A percentile compares a stretch with the other conserved stretches of the same genome.
phyloP scores from a whole-genome alignment of 2,797 vertebrate species.

The Anolis apletophallus region DNA sequence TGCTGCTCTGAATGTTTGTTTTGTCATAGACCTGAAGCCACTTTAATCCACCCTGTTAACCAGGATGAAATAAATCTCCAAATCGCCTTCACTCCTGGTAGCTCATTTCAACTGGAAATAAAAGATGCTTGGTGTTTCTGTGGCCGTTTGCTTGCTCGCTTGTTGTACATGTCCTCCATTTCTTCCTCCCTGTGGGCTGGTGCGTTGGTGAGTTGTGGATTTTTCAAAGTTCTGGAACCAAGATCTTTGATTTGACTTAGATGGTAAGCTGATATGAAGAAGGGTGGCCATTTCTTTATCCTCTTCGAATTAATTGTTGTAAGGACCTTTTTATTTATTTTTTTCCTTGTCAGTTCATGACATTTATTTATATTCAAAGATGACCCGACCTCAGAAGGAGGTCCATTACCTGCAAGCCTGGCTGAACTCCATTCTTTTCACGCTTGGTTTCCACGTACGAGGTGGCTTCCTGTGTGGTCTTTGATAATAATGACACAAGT shows the following conservation, averaged over 20 bases:
- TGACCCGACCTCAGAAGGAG: slow-evolving; percentile 34
- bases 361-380: slow-evolving; percentile 25
- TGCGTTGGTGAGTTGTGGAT: neutral
- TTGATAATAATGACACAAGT: slow-evolving; percentile 70
- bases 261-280: neutral
- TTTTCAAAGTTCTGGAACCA: neutral
- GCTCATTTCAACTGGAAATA: slow-evolving; percentile 30
- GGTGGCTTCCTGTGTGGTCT: slow-evolving; percentile 79
- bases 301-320: slow-evolving; percentile 9
- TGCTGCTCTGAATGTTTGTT: slow-evolving; percentile 9
- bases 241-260: neutral
- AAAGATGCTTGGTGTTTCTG: slow-evolving; percentile 1
- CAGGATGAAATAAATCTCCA: slow-evolving; percentile 35
- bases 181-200: neutral
- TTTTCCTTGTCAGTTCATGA: neutral
- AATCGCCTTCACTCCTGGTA: slow-evolving; percentile 28
- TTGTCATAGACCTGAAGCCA: slow-evolving; percentile 51
- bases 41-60: slow-evolving; percentile 31
- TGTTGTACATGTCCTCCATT: neutral
- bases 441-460: slow-evolving; percentile 3
- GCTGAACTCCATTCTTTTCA: slow-evolving; percentile 34
- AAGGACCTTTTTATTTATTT: neutral
- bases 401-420: slow-evolving; percentile 63
- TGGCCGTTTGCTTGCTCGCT: slow-evolving; percentile 2
- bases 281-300: neutral